A percentile compares a stretch with the other conserved stretches of the same genome.
phyloP scores from a whole-genome alignment of 1,140 invertebrate genomes.

The Anadara kagoshimensis region DNA sequence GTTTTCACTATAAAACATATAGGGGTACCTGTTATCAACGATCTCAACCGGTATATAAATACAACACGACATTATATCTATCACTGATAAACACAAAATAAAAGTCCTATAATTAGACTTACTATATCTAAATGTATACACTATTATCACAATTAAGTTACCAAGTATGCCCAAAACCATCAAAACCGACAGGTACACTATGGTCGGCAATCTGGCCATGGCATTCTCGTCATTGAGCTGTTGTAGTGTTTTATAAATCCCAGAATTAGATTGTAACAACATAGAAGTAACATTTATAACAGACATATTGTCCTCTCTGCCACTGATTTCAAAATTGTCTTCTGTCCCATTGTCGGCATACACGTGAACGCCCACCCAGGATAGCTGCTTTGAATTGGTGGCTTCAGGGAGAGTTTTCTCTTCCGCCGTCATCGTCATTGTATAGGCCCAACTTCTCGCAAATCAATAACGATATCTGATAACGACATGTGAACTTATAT shows the following conservation, averaged over 20 bases:
- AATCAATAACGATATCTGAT: too few species aligned
- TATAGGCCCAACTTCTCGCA: too few species aligned
- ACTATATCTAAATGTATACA: constrained; percentile 14
- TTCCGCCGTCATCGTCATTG: too few species aligned
- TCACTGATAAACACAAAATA: constrained; percentile 30
- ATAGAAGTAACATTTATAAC: too few species aligned
- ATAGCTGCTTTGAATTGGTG: too few species aligned
- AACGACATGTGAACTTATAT: too few species aligned
- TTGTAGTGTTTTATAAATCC: constrained; percentile 18
- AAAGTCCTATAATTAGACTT: constrained; percentile 13
- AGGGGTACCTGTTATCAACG: constrained; percentile 33
- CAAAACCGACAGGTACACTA: constrained; percentile 23
- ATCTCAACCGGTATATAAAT: constrained; percentile 35
- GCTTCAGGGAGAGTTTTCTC: too few species aligned
- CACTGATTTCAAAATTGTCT: too few species aligned
- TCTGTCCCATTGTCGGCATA: too few species aligned
- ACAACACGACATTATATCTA: constrained; percentile 34
- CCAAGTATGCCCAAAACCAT: constrained; percentile 28
- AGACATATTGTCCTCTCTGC: too few species aligned
- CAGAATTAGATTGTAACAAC: too few species aligned
- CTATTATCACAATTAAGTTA: constrained; percentile 24
- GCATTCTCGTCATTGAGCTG: constrained; percentile 19
- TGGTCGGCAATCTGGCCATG: constrained; percentile 19
- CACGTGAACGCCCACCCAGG: too few species aligned
- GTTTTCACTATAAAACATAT: constrained; percentile 39